Evolutionary conservation across 2,888 invertebrate species (phyloP), one percentile per base, ranked within the genome.

Genomic region (Nemapogon koenigi): DNA sequence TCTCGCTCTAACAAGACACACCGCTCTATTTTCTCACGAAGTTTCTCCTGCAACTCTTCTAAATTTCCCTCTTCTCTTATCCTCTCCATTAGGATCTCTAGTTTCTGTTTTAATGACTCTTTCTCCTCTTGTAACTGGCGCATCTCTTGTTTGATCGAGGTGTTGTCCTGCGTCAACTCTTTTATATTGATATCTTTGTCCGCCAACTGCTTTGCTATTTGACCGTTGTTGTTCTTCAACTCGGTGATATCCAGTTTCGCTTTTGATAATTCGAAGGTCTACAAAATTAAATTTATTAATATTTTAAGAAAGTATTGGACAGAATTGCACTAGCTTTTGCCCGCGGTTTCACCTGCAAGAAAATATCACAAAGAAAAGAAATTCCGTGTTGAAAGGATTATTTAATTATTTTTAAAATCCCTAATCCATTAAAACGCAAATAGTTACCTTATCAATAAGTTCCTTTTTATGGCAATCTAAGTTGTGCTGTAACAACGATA

Each of bases 261-360:
- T 53, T 78, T 78, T 19, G 81, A 78, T 40, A 76, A 52, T 46
- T 83, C 79, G 47, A 83, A 69, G 37, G 75, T 78, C 80, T 80
- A 43, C 3, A 43, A 33, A 16, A 15, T 4, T 16, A 28, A 13
- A 28, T 7, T 15, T 32, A 15, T 27, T 36, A 8, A 2, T 17
- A 7, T 31, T 18, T 11, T 28, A 26, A 26, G 13, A 16, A 19
- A 25, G 31, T 3, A 29, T 19, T 2, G 8, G 8, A 7, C 6
- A 28, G 11, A 18, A 17, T n/a, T n/a, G 18, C 16, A 10, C 10
- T 15, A 30, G 13, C 13, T 15, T 13, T 15, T 14, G 14, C 14
- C 10, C 10, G 13, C 10, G 14, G 31, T 15, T 10, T 10, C 4
- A 15, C 31, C 31, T 13, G 4, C 16, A 4, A 3, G 13, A 14